These are phyloP conservation scores for Microplitis deprimator DNA, from an alignment of 2,888 invertebrate genomes.

Conservation along the genomic window DNA sequence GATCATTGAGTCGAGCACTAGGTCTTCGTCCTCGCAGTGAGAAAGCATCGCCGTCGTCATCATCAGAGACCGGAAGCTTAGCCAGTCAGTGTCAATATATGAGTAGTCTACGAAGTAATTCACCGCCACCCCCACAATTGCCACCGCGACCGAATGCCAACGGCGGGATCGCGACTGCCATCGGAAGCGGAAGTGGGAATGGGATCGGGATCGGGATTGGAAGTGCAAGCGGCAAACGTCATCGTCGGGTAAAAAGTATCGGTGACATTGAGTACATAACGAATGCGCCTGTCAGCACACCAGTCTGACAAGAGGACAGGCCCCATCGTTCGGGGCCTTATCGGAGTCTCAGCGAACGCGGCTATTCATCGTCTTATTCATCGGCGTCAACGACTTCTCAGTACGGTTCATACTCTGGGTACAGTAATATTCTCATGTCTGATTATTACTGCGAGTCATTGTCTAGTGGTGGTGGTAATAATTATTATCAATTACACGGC, in stretches of 20 bases:
- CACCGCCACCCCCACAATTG: slow-evolving; percentile 74
- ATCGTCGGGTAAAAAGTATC: slow-evolving; percentile 81
- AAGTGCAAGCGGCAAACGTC: slow-evolving; percentile 73
- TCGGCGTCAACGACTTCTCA: slow-evolving; percentile 55
- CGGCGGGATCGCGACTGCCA: slow-evolving; percentile 36
- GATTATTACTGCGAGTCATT: slow-evolving; percentile 63
- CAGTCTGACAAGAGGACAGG: slow-evolving; percentile 70
- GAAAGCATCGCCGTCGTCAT: slow-evolving; percentile 79
- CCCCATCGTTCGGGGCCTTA: slow-evolving; percentile 69
- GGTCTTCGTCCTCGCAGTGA: slow-evolving; percentile 78
- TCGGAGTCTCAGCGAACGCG: slow-evolving; percentile 68
- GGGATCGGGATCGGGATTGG: neutral
- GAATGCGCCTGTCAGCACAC: slow-evolving; percentile 65
- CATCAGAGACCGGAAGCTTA: slow-evolving; percentile 75
- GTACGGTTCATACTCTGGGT: slow-evolving; percentile 67
- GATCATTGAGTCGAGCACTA: slow-evolving; percentile 81
- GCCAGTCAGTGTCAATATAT: slow-evolving; percentile 76
- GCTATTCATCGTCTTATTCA: slow-evolving; percentile 65
- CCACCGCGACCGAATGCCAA: slow-evolving; percentile 63
- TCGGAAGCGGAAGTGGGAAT: neutral
- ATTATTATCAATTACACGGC: slow-evolving; percentile 64
- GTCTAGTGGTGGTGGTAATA: slow-evolving; percentile 42
- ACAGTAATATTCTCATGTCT: slow-evolving; percentile 60
- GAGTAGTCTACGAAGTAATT: slow-evolving; percentile 73
- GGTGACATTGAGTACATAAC: slow-evolving; percentile 79